Conservation (phyloP, 2,888 invertebrate species). For the Cheilosia pagana region DNA sequence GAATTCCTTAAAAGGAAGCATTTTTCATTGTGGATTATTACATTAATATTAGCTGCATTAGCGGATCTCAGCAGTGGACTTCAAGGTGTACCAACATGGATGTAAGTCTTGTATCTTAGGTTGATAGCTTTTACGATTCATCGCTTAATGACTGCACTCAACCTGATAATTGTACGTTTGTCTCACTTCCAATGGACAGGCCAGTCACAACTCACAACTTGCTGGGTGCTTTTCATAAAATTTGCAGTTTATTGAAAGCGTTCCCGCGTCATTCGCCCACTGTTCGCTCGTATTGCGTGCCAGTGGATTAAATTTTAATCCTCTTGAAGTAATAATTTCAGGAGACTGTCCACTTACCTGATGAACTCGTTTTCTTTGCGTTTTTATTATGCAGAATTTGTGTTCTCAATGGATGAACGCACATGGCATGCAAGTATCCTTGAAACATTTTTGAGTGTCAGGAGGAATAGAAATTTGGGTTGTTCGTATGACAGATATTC, state of each 20-base stretch:
- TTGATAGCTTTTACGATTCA: slow-evolving; percentile 48
- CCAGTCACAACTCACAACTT: slow-evolving; percentile 60
- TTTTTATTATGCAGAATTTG: not conserved
- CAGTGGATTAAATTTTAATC: slow-evolving; percentile 48
- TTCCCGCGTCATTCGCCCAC: slow-evolving; percentile 26
- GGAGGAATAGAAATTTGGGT: slow-evolving; percentile 13
- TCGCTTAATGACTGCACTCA: slow-evolving; percentile 63
- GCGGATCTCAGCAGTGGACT: slow-evolving; percentile 79
- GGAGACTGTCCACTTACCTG: slow-evolving; percentile 57
- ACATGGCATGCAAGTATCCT: slow-evolving; percentile 30
- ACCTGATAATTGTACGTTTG: slow-evolving; percentile 61
- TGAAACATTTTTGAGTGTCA: slow-evolving; percentile 20
- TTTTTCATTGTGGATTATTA: slow-evolving; percentile 81
- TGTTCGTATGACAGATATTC: not conserved
- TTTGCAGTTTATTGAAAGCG: slow-evolving; percentile 54
- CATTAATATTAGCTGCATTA: slow-evolving; percentile 79
- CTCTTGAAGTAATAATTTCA: slow-evolving; percentile 38
- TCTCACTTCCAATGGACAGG: slow-evolving; percentile 63
- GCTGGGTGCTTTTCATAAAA: slow-evolving; percentile 44
- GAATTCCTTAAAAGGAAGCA: slow-evolving; percentile 81
- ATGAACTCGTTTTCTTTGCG: slow-evolving; percentile 46
- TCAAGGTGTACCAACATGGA: slow-evolving; percentile 83
- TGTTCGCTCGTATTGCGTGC: slow-evolving; percentile 25
- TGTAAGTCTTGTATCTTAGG: slow-evolving; percentile 80
- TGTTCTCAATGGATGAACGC: slow-evolving; percentile 36